phyloP scores from a whole-genome alignment of 2,888 invertebrate species.

The Schizotus pectinicornis region DNA sequence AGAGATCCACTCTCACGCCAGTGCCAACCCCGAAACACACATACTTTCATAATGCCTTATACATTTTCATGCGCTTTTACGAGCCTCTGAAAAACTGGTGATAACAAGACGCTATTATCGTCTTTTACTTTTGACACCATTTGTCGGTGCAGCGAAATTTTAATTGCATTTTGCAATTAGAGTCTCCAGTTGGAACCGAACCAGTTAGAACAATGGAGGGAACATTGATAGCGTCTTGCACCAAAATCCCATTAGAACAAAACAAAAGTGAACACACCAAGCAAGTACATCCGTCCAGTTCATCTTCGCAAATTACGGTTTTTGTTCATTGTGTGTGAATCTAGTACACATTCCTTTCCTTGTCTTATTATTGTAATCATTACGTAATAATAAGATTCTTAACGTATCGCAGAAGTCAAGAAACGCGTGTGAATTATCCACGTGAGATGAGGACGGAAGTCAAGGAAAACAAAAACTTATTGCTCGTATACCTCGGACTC shows the following conservation, averaged over 20 bases:
- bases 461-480: slow-evolving; percentile 8
- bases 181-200: no score
- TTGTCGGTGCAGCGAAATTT: no score
- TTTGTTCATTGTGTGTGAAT: slow-evolving; percentile 4
- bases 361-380: not conserved
- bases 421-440: slow-evolving; percentile 23
- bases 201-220: no score
- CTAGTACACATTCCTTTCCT: not conserved
- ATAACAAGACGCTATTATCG: not conserved
- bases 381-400: not conserved
- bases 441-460: slow-evolving; percentile 13
- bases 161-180: no score
- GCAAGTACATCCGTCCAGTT: no score
- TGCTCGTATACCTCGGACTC: no score
- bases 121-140: no score
- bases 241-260: no score
- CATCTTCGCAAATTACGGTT: no score
- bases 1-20: slow-evolving; percentile 13
- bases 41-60: slow-evolving; percentile 6
- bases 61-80: not conserved
- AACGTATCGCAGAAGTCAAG: slow-evolving; percentile 11
- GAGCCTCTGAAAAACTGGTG: no score
- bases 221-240: no score
- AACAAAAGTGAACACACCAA: no score
- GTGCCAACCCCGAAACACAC: slow-evolving; percentile 28